Base-by-base conservation (phyloP, 1,140 invertebrate genomes). In the Nasonia longicornis region DNA sequence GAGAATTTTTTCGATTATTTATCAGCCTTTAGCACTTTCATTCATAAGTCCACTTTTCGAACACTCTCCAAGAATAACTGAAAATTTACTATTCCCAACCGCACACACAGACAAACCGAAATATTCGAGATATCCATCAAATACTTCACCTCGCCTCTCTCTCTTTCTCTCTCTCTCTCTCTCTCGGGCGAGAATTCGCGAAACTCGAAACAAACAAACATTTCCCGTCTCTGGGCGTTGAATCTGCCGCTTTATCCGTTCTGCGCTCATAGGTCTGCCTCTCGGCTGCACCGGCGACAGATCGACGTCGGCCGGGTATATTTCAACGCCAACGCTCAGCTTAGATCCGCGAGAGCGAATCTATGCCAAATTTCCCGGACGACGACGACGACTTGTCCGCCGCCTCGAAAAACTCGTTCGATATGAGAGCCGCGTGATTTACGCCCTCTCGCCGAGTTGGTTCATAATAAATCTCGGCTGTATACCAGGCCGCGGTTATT, bases 231-330 rank as follows among this genome's bases (percentile, higher is more conserved):
- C 52, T 58, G 20, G 20, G 31, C 4, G 12, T 52, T 7, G 16
- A 58, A 48, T 48, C 12, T 14, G 12, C 45, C 45, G 12, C 12
- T 16, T 16, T 12, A 20, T 16, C 16, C 20, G 1, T 58, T n/a
- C 20, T 42, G 3, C 69, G 14, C 1, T 26, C 26, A 8, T 38
- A 12, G 29, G 38, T 31, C 31, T 71, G 12, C 22, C 70, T 72
- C 16, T 29, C 35, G 14, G 70, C 22, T 35, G 4, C 4, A 4
- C 2, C 29, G 22, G 66, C 76, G 38, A 69, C 66, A 52, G 76
- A 77, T 77, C 76, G 76, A 77, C 76, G 66, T 77, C 76, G 42
- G 35, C 20, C 20, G 8, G 22, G 14, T 77, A 77, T 77, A 77
- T 77, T 77, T 77, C 42, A 77, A 70, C 66, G 76, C 42, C 64